phyloP scores from a whole-genome alignment of 1,140 invertebrate genomes.

The Anastrepha ludens region DNA sequence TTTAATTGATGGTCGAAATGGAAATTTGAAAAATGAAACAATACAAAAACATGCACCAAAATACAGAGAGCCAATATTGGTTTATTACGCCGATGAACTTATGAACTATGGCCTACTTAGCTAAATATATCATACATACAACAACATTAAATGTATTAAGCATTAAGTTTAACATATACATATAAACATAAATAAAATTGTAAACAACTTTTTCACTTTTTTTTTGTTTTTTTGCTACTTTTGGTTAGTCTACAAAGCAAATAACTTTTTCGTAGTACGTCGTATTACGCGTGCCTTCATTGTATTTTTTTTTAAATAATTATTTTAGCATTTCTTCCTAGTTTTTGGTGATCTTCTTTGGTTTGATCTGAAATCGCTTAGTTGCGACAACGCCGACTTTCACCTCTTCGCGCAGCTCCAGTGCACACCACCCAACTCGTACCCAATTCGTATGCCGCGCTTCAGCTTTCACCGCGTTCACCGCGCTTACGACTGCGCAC shows the following conservation, averaged over 20 bases:
- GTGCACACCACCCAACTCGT: neutral
- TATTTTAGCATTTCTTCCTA: neutral
- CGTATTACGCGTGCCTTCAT: too few relatives aligned
- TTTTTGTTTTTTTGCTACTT: neutral
- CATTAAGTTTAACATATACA: constrained; percentile 21
- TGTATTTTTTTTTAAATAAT: neutral
- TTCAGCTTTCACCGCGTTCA: neutral
- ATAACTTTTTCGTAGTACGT: too few relatives aligned
- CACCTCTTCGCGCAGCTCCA: neutral
- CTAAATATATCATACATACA: constrained; percentile 43
- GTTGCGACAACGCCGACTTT: neutral
- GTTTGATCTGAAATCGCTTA: constrained; percentile 53
- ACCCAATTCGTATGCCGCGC: neutral
- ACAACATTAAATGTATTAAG: constrained; percentile 6
- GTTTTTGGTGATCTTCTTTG: constrained; percentile 64
- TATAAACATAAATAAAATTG: constrained; percentile 19
- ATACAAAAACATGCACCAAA: neutral
- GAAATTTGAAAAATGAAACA: neutral
- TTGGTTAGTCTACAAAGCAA: too few relatives aligned
- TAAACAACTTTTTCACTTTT: neutral
- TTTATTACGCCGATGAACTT: constrained; percentile 27
- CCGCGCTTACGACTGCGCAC: constrained; percentile 33
- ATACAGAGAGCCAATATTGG: neutral
- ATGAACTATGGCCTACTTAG: neutral
- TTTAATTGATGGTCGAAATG: neutral